Evolutionary conservation across 30 jellyfish, hydroid and myxozoan species (phyloP).

Genomic region (Aurelia sp.): DNA sequence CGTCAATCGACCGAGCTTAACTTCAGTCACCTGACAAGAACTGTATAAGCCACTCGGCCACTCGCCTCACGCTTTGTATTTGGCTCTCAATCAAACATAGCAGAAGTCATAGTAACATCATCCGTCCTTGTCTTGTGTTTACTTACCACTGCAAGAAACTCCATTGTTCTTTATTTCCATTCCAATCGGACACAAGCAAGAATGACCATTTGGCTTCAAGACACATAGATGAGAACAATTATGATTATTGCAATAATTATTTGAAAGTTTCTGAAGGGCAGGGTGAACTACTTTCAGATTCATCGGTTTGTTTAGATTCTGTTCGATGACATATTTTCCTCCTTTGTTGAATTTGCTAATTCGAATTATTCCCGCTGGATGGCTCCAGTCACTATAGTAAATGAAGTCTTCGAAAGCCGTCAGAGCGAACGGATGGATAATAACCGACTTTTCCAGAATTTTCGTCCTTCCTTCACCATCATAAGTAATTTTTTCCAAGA

Average conservation of each 20-base stretch:
- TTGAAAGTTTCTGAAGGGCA: constrained; percentile 65
- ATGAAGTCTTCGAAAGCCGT: constrained; percentile 88
- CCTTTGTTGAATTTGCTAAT: constrained; percentile 72
- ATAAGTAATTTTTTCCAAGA: constrained; percentile 65
- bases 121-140: not conserved
- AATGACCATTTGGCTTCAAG: constrained; percentile 79
- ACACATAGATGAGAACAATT: constrained; percentile 92
- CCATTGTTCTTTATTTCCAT: constrained; percentile 66
- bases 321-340: constrained; percentile 52
- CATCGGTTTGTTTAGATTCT: constrained; percentile 87
- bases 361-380: constrained; percentile 84
- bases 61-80: too few species aligned
- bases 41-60: too few species aligned
- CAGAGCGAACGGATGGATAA: constrained; percentile 92
- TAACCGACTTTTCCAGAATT: constrained; percentile 61
- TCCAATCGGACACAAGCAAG: constrained; percentile 96
- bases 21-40: too few species aligned
- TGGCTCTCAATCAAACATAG: too few species aligned
- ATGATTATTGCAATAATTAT: constrained; percentile 57
- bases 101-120: too few species aligned
- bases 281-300: constrained; percentile 89
- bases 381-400: constrained; percentile 95
- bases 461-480: constrained; percentile 85
- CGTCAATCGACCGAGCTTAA: too few species aligned
- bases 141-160: constrained; percentile 76